A percentile compares a stretch with the other conserved stretches of the same genome.
phyloP scores from a whole-genome alignment of 2,113 vertebrate species.

The Cephalophus harveyi region DNA sequence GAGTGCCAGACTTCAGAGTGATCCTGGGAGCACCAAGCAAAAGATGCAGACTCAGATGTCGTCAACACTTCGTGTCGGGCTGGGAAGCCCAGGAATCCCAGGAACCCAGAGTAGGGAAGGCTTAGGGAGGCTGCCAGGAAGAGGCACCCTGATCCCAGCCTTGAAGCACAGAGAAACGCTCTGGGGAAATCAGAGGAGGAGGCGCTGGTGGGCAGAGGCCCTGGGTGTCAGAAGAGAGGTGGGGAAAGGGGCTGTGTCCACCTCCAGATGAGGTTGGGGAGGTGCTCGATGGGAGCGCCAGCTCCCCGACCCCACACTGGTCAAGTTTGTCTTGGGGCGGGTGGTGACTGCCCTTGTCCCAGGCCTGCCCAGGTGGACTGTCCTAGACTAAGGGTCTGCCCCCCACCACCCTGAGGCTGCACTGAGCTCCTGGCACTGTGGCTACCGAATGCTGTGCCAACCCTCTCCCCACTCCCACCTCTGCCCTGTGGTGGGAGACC shows the following conservation, averaged over 20 bases:
- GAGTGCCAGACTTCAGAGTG: neutral
- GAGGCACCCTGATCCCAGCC: neutral
- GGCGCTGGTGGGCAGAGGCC: neutral
- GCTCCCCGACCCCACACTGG: neutral
- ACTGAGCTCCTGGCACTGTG: rapidly evolving
- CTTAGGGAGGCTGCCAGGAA: neutral
- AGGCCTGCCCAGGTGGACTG: neutral
- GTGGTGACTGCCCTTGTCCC: neutral
- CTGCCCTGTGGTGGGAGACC: neutral
- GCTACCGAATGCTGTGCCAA: rapidly evolving
- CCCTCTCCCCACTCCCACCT: rapidly evolving
- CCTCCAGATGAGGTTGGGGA: neutral
- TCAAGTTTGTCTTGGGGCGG: neutral
- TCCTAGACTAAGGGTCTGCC: neutral
- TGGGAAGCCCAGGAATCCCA: neutral
- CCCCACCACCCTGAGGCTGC: neutral
- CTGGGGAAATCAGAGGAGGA: neutral
- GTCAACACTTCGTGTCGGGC: neutral
- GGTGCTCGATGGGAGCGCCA: neutral
- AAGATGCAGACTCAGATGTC: neutral
- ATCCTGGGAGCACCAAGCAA: neutral
- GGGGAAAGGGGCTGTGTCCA: neutral
- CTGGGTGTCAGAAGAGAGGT: neutral
- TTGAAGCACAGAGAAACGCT: neutral
- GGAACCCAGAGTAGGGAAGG: neutral